Conservation (phyloP, 2,113 vertebrate species). For the Bufo gargarizans region DNA sequence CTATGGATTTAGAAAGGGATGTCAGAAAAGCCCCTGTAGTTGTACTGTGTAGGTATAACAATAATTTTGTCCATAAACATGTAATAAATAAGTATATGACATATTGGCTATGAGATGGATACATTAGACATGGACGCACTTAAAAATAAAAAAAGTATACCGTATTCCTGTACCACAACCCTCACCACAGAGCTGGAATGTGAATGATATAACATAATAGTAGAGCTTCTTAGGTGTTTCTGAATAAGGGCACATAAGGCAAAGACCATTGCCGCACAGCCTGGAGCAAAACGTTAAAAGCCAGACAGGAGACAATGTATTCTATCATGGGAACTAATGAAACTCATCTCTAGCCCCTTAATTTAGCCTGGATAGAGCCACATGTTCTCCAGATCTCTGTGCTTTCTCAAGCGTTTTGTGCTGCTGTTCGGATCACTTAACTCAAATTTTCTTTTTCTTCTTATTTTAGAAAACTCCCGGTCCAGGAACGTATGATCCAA, state of each 20-base stretch:
- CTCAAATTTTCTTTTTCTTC: conserved; percentile 50
- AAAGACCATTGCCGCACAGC: background rate
- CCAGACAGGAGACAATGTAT: background rate
- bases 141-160: no score
- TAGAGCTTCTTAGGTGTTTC: background rate
- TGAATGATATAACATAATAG: background rate
- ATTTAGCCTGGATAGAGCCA: background rate
- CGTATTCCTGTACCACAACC: background rate
- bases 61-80: no score
- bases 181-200: background rate
- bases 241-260: conserved; percentile 2
- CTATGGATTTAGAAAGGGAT: no score
- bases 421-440: conserved; percentile 2
- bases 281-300: conserved; percentile 14
- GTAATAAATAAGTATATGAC: no score
- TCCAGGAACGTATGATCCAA: conserved; percentile 70
- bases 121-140: no score
- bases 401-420: background rate
- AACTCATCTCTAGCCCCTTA: conserved; percentile 5
- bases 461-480: conserved; percentile 72
- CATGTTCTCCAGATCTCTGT: conserved; percentile 9
- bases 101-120: no score
- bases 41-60: no score
- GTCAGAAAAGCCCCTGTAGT: no score
- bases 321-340: conserved; percentile 32